Conservation (phyloP, 2,888 invertebrate genomes). For the Melolontha melolontha region DNA sequence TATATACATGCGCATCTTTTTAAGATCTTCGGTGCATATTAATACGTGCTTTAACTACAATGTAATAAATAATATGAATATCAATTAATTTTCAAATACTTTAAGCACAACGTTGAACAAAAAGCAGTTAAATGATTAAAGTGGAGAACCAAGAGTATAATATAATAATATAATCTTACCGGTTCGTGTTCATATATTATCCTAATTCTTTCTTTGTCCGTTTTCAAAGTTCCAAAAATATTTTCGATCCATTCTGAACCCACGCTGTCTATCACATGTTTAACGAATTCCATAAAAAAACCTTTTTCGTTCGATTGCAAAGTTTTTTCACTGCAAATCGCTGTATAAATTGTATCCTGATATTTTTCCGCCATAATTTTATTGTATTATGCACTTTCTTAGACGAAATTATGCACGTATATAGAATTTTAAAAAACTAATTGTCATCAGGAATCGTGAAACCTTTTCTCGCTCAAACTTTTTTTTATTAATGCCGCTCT, state of each 20-base stretch:
- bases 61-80: too few relatives aligned
- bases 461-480: background rate
- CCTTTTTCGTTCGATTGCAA: conserved; percentile 80
- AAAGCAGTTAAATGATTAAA: conserved; percentile 3
- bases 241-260: conserved; percentile 72
- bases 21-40: too few relatives aligned
- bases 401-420: background rate
- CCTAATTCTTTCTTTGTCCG: conserved; percentile 71
- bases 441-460: background rate
- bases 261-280: conserved; percentile 69
- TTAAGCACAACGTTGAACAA: background rate
- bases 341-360: conserved; percentile 66
- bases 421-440: too few relatives aligned
- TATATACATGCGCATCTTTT: too few relatives aligned
- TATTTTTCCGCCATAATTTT: conserved; percentile 24
- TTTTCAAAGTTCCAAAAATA: conserved; percentile 71
- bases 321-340: conserved; percentile 79
- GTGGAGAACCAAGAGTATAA: background rate
- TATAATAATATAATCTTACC: conserved; percentile 59
- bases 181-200: conserved; percentile 68
- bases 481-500: background rate
- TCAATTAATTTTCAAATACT: too few relatives aligned
- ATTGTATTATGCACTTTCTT: background rate
- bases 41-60: too few relatives aligned
- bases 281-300: conserved; percentile 78